phyloP scores from a whole-genome alignment of 2,797 vertebrate species.

The Clarias platycephalus region DNA sequence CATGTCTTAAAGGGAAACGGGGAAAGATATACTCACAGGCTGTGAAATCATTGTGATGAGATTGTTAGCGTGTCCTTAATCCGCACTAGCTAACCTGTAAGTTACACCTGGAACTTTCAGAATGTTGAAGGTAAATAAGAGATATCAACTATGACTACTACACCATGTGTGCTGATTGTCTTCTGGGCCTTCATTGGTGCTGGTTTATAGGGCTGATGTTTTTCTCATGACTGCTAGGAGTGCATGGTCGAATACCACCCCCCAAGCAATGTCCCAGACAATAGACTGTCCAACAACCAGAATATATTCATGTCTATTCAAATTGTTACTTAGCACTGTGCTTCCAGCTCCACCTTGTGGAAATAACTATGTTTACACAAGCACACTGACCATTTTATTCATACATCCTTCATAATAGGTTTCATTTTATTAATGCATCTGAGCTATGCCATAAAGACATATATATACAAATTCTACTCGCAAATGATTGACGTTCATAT shows the following conservation, averaged over 20 bases:
- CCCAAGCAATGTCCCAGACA: background rate
- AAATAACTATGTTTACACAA: background rate
- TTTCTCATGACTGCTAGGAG: background rate
- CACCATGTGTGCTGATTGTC: background rate
- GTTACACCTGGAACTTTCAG: background rate
- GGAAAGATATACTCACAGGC: background rate
- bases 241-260: background rate
- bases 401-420: background rate
- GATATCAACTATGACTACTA: background rate
- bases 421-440: background rate
- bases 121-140: background rate
- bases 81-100: constrained; percentile 4
- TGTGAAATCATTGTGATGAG: constrained; percentile 24
- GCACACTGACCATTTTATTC: background rate
- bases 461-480: background rate
- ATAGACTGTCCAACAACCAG: no score
- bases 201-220: background rate
- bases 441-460: background rate
- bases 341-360: constrained; percentile 40
- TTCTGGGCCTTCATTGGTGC: background rate
- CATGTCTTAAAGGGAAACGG: constrained; percentile 3
- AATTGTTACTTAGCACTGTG: background rate
- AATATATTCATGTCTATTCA: no score
- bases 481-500: background rate
- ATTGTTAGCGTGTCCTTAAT: constrained; percentile 10